phyloP scores from a whole-genome alignment of 2,888 invertebrate genomes.

The Chloroclysta siterata region DNA sequence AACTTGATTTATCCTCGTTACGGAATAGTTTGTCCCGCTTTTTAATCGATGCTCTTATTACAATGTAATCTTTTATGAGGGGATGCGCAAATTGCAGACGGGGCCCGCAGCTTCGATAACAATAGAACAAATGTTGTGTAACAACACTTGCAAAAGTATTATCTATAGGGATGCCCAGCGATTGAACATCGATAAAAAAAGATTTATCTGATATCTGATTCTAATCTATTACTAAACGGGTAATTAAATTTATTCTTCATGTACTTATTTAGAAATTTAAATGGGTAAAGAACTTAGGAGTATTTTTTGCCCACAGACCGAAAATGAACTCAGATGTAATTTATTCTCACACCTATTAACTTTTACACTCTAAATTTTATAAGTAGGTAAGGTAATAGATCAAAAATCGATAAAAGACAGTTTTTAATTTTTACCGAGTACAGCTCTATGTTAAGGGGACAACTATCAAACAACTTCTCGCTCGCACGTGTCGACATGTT shows the following conservation, averaged over 20 bases:
- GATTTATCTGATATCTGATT: neutral
- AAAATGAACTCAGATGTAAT: too few relatives aligned
- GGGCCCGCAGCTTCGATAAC: constrained; percentile 58
- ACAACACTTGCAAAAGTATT: constrained; percentile 71
- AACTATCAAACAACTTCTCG: too few relatives aligned
- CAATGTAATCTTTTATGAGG: constrained; percentile 71
- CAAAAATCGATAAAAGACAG: too few relatives aligned
- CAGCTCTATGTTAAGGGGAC: too few relatives aligned
- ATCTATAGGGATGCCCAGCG: constrained; percentile 55
- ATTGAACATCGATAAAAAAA: constrained; percentile 32
- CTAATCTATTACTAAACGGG: neutral
- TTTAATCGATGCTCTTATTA: constrained; percentile 70
- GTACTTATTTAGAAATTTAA: too few relatives aligned
- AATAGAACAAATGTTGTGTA: constrained; percentile 74
- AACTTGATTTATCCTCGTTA: constrained; percentile 67
- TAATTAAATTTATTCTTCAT: too few relatives aligned
- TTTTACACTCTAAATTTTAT: too few relatives aligned
- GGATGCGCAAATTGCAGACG: constrained; percentile 62
- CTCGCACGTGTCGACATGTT: too few relatives aligned
- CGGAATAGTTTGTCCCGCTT: constrained; percentile 54
- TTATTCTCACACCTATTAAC: too few relatives aligned
- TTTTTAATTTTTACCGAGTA: neutral
- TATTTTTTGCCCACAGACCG: too few relatives aligned
- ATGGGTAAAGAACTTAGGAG: too few relatives aligned
- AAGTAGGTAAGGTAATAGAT: too few relatives aligned